phyloP scores from a whole-genome alignment of 1,140 invertebrate species.

The Leptopilina clavipes region DNA sequence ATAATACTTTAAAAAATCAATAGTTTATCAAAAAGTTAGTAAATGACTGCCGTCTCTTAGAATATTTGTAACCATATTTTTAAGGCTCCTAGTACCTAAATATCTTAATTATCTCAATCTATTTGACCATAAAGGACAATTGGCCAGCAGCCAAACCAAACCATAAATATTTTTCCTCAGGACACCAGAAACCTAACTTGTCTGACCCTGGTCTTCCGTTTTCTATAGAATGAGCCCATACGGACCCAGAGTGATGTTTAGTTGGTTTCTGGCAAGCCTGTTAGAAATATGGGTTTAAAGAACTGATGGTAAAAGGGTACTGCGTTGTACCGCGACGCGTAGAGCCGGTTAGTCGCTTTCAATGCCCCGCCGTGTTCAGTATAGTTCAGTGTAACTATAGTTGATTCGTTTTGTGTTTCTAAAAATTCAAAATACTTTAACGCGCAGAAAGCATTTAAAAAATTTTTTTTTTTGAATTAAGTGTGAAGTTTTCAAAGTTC shows the following conservation, averaged over 20 bases:
- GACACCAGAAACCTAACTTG: neutral
- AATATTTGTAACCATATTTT: too few species aligned
- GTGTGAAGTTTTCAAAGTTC: too few species aligned
- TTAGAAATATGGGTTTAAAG: slow-evolving; percentile 60
- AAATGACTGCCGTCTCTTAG: too few species aligned
- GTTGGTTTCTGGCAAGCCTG: slow-evolving; percentile 45
- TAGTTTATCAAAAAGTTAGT: too few species aligned
- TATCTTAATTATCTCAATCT: too few species aligned
- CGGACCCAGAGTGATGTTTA: slow-evolving; percentile 25
- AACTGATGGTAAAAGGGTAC: slow-evolving; percentile 56
- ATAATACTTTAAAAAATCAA: too few species aligned
- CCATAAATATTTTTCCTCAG: neutral
- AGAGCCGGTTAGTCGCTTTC: slow-evolving; percentile 71
- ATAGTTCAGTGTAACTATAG: slow-evolving; percentile 34
- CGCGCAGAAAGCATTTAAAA: neutral
- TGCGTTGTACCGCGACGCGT: slow-evolving; percentile 59
- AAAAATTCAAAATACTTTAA: neutral
- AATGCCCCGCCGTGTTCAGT: slow-evolving; percentile 58
- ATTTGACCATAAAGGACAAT: too few species aligned
- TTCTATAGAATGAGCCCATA: neutral
- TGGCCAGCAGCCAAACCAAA: too few species aligned
- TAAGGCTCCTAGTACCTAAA: too few species aligned
- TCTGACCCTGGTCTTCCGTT: neutral
- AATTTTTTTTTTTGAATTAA: neutral
- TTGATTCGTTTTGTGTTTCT: neutral